Conservation (phyloP, 2,888 invertebrate species). For the Drosophila ustulata region DNA sequence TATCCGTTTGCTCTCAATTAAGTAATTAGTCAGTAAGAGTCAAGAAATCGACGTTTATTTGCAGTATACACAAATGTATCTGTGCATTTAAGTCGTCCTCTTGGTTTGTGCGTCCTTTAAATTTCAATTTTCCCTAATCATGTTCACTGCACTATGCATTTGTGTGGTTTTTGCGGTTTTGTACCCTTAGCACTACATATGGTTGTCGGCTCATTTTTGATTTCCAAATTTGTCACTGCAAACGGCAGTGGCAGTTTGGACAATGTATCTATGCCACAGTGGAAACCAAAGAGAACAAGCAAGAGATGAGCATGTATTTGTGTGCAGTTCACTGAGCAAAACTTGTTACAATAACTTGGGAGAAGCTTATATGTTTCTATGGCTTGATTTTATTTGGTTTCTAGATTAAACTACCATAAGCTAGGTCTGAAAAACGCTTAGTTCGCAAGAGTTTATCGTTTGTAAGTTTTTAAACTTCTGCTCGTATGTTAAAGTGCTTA, state of each 20-base stretch:
- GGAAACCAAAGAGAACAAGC: conserved; percentile 6
- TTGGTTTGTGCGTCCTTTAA: conserved; percentile 18
- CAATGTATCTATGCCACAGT: conserved; percentile 8
- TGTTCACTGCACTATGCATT: conserved; percentile 46
- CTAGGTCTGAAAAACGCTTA: not conserved
- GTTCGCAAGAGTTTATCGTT: not conserved
- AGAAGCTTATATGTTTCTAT: conserved; percentile 1
- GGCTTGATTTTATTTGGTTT: not conserved
- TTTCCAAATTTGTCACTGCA: conserved; percentile 49
- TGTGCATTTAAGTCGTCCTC: conserved; percentile 2
- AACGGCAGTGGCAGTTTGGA: conserved; percentile 36
- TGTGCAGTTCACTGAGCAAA: conserved; percentile 3
- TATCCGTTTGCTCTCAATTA: not conserved
- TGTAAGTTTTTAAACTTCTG: not conserved
- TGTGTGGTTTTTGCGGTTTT: conserved; percentile 66
- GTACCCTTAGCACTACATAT: conserved; percentile 16
- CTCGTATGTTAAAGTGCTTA: not conserved
- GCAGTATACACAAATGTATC: not conserved
- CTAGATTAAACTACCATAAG: not conserved
- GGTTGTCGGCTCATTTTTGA: conserved; percentile 39
- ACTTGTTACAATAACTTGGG: conserved; percentile 8
- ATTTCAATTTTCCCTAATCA: conserved; percentile 44
- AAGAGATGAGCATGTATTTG: conserved; percentile 4
- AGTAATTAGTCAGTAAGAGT: not conserved
- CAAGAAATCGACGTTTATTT: not conserved